phyloP scores from a whole-genome alignment of 2,888 invertebrate genomes.

The Caenorhabditis imperialis region DNA sequence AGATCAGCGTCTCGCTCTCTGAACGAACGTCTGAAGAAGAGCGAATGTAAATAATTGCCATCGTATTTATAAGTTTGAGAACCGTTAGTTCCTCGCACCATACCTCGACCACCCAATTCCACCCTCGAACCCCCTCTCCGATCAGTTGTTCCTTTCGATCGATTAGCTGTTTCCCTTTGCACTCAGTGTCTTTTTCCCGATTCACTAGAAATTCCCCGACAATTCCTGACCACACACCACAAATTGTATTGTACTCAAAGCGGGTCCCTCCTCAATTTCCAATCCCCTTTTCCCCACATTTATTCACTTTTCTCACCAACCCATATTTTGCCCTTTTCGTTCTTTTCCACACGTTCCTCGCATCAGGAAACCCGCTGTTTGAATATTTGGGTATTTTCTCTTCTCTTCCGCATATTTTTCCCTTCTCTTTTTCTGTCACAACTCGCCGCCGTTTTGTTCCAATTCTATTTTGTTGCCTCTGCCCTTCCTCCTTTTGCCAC shows the following conservation, averaged over 20 bases:
- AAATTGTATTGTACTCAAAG: constrained; percentile 29
- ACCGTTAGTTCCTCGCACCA: constrained; percentile 28
- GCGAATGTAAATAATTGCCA: constrained; percentile 36
- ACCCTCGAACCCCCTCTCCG: constrained; percentile 1
- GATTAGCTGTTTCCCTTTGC: constrained; percentile 26
- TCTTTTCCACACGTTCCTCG: constrained; percentile 19
- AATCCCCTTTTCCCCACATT: constrained; percentile 7
- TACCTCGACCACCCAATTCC: neutral
- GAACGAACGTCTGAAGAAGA: constrained; percentile 32
- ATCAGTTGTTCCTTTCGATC: constrained; percentile 39
- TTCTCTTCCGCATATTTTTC: constrained; percentile 13
- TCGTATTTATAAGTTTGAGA: constrained; percentile 38
- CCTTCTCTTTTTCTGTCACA: constrained; percentile 33
- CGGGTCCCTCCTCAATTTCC: constrained; percentile 17
- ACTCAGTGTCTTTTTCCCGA: constrained; percentile 5
- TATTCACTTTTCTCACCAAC: constrained; percentile 47
- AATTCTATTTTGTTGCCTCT: constrained; percentile 30
- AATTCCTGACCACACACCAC: constrained; percentile 46
- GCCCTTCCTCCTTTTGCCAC: constrained; percentile 31
- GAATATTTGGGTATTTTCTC: constrained; percentile 49
- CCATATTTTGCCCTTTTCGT: constrained; percentile 37
- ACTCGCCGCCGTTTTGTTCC: constrained; percentile 22
- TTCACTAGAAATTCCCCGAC: constrained; percentile 40
- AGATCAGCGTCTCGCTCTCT: constrained; percentile 62
- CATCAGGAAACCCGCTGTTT: constrained; percentile 49